phyloP scores from a whole-genome alignment of 1,140 invertebrate genomes.

The Harpegnathos saltator region DNA sequence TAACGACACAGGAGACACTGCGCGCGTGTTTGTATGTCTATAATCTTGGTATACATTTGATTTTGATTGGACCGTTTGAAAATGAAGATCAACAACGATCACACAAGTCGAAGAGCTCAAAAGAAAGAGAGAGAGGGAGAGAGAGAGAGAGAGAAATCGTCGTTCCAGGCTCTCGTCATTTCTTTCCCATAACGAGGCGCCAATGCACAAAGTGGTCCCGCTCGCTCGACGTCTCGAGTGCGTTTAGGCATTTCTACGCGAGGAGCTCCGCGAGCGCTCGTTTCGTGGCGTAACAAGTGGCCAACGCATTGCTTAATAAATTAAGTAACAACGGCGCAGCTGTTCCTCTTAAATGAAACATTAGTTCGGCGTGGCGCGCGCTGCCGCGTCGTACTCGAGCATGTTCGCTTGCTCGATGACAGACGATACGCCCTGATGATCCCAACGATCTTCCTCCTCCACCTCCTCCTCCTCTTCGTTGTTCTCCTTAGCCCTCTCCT shows the following conservation, averaged over 20 bases:
- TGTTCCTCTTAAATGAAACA: constrained; percentile 85
- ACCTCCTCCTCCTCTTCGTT: neutral
- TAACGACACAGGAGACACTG: too few species aligned
- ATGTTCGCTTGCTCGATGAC: constrained; percentile 39
- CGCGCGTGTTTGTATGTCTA: neutral
- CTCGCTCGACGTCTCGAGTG: constrained; percentile 1
- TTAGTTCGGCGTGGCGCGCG: constrained; percentile 81
- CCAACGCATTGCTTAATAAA: constrained; percentile 85
- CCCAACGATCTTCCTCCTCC: constrained; percentile 16
- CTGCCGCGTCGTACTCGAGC: constrained; percentile 57
- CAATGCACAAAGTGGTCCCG: neutral
- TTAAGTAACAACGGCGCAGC: constrained; percentile 85
- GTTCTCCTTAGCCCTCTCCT: constrained; percentile 22
- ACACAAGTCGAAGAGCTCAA: neutral
- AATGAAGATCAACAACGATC: neutral
- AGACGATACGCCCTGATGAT: constrained; percentile 29
- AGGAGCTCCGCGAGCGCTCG: constrained; percentile 38
- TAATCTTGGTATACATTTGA: neutral
- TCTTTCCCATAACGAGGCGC: neutral
- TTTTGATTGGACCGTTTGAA: neutral
- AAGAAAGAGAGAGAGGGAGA: too few species aligned
- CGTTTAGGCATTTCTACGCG: constrained; percentile 18
- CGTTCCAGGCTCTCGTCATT: neutral
- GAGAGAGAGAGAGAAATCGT: too few species aligned
- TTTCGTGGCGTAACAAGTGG: constrained; percentile 62